Evolutionary conservation across 2,888 invertebrate genomes (phyloP).

Genomic region (Parasteatoda lunata): DNA sequence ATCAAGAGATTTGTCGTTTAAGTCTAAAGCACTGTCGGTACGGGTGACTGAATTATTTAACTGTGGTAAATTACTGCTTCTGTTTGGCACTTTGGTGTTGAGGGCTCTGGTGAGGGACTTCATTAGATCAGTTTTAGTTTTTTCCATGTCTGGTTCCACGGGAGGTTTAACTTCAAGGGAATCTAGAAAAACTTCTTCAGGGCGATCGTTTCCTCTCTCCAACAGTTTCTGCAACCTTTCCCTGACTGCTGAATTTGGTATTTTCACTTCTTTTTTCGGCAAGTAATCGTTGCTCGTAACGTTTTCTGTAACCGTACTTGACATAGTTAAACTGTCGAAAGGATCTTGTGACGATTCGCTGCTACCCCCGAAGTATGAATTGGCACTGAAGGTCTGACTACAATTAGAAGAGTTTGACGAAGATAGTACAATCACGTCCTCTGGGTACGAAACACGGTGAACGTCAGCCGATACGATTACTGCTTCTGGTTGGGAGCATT

Average conservation of each 20-base stretch:
- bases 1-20: slow-evolving; percentile 7
- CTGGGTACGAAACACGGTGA: slow-evolving; percentile 58
- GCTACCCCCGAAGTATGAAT: slow-evolving; percentile 16
- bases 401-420: slow-evolving; percentile 18
- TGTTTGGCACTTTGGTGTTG: slow-evolving; percentile 64
- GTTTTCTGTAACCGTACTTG: slow-evolving; percentile 15
- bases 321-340: slow-evolving; percentile 62
- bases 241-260: slow-evolving; percentile 28
- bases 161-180: slow-evolving; percentile 29
- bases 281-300: slow-evolving; percentile 1
- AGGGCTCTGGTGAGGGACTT: slow-evolving; percentile 59
- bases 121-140: slow-evolving; percentile 53
- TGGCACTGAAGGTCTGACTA: slow-evolving; percentile 38
- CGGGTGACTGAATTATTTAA: slow-evolving; percentile 30
- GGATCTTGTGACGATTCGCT: slow-evolving; percentile 54
- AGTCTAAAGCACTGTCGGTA: slow-evolving; percentile 42
- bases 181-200: slow-evolving; percentile 12
- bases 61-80: background rate
- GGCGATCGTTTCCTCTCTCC: slow-evolving; percentile 34
- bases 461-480: slow-evolving; percentile 64
- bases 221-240: slow-evolving; percentile 54
- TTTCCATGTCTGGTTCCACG: slow-evolving; percentile 36
- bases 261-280: slow-evolving; percentile 20
- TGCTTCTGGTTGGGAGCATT: slow-evolving; percentile 51
- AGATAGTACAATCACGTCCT: slow-evolving; percentile 58